phyloP scores from a whole-genome alignment of 2,888 invertebrate species.

The Lithosia quadra region DNA sequence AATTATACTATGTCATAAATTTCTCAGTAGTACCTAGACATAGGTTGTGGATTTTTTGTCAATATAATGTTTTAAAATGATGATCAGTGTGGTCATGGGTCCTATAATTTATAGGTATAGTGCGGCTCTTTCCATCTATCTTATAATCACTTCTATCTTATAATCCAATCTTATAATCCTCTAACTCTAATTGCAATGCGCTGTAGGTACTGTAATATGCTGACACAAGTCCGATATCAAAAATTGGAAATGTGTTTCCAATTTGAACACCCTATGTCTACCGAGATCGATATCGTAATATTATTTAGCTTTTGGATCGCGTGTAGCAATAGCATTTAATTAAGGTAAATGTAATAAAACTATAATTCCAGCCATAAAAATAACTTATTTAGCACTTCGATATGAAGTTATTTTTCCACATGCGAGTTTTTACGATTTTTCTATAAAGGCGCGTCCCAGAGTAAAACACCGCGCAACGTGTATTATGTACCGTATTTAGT shows the following conservation, averaged over 20 bases:
- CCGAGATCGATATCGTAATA: background rate
- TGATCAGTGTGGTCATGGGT: too few species aligned
- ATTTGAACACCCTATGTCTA: background rate
- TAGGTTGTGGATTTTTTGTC: background rate
- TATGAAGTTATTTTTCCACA: conserved; percentile 10
- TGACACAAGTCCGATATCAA: too few species aligned
- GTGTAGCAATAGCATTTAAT: conserved; percentile 7
- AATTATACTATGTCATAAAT: background rate
- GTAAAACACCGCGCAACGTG: background rate
- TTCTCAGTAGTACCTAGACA: background rate
- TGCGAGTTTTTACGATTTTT: background rate
- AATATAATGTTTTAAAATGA: too few species aligned
- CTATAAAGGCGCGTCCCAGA: background rate
- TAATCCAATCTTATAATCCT: too few species aligned
- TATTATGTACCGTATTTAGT: background rate
- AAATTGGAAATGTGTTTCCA: too few species aligned
- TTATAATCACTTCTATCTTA: too few species aligned
- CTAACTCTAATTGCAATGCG: too few species aligned
- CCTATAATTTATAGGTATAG: too few species aligned
- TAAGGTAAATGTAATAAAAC: conserved; percentile 9
- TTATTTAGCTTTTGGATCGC: background rate
- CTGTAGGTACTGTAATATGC: too few species aligned
- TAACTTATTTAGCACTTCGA: conserved; percentile 14
- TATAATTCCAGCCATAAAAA: conserved; percentile 8
- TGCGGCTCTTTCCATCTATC: too few species aligned